phyloP scores from a whole-genome alignment of 2,888 invertebrate genomes.

The Lasioglossum villosulum region DNA sequence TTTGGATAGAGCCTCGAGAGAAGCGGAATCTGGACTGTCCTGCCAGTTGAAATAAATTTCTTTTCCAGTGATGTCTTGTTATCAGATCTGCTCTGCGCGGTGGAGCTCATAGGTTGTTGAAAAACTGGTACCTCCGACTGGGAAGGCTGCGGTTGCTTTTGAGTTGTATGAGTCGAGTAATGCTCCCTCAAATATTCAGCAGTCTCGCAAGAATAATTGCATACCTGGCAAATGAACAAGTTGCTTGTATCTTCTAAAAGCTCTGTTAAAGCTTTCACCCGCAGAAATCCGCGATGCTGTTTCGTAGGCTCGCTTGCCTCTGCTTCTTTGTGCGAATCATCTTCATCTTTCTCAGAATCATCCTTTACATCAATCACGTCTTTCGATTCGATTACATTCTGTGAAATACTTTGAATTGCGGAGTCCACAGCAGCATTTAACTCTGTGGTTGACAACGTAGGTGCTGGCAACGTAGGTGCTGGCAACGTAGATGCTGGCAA shows the following conservation, averaged over 20 bases:
- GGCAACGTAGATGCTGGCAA: neutral
- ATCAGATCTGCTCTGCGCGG: neutral
- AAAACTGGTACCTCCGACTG: neutral
- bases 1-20: neutral
- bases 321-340: neutral
- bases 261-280: conserved; percentile 68
- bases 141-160: neutral
- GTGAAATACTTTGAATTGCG: neutral
- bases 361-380: too few species aligned
- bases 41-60: neutral
- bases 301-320: conserved; percentile 4
- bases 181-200: neutral
- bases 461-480: neutral
- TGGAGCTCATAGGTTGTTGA: neutral
- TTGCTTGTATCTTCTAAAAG: conserved; percentile 29
- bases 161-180: neutral
- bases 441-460: neutral
- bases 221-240: neutral
- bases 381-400: neutral
- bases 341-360: neutral
- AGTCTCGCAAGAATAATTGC: neutral
- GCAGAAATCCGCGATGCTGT: conserved; percentile 49
- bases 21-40: neutral
- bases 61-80: too few species aligned
- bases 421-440: neutral